phyloP scores from a whole-genome alignment of 2,797 vertebrate genomes.

The Astyanax mexicanus region DNA sequence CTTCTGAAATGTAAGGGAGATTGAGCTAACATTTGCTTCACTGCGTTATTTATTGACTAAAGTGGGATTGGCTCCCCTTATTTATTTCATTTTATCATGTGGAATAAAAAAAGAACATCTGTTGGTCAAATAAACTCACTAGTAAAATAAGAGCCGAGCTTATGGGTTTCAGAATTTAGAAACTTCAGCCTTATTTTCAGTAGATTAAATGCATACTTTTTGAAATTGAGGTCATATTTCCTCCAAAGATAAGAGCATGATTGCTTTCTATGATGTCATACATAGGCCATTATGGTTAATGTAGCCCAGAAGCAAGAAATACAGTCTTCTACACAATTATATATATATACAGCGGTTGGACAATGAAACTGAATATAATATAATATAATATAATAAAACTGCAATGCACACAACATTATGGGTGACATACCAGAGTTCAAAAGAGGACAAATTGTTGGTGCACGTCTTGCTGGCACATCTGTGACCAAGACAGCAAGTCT shows the following conservation, averaged over 20 bases:
- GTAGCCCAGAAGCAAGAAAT: no score
- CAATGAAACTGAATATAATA: no score
- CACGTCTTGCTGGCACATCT: no score
- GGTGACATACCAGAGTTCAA: no score
- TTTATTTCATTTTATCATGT: background rate
- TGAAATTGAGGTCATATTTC: background rate
- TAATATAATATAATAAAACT: no score
- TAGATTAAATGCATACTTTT: background rate
- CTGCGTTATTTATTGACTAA: background rate
- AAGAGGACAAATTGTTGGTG: no score
- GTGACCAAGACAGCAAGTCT: no score
- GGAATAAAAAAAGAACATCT: background rate
- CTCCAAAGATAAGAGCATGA: background rate
- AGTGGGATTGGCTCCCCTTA: background rate
- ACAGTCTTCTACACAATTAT: no score
- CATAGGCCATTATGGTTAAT: no score
- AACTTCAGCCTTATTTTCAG: background rate
- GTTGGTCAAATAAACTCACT: background rate
- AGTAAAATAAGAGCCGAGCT: background rate
- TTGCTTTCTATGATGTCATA: background rate
- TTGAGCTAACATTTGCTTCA: background rate
- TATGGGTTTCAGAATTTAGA: background rate
- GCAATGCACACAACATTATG: no score
- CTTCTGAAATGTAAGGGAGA: constrained; percentile 1
- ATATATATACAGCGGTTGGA: no score